Evolutionary conservation across 2,113 vertebrate species (phyloP).

Genomic region (Notiomystis cincta): DNA sequence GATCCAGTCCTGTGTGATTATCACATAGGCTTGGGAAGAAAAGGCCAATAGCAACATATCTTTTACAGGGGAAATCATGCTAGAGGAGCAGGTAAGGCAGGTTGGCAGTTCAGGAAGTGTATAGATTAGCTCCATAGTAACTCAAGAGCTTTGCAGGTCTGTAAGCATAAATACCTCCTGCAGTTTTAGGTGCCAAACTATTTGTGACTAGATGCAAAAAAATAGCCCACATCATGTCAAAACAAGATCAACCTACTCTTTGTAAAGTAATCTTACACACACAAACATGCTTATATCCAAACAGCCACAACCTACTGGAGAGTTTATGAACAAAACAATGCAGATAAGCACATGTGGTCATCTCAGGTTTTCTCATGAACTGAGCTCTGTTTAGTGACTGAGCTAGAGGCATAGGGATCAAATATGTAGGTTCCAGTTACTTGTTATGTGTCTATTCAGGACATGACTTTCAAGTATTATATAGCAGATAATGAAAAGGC

Average conservation of each 20-base stretch:
- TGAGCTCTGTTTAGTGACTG: not conserved
- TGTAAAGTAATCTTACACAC: not conserved
- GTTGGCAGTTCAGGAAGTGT: not conserved
- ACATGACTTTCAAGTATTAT: not conserved
- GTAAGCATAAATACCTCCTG: not conserved
- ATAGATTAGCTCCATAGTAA: not conserved
- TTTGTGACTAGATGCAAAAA: not conserved
- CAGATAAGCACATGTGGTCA: not conserved
- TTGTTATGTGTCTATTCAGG: constrained; percentile 1
- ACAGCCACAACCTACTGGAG: not conserved
- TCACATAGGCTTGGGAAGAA: not conserved
- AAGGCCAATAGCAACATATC: not conserved
- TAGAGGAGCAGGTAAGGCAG: not conserved
- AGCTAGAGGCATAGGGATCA: not conserved
- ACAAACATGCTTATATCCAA: not conserved
- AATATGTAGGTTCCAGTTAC: not conserved
- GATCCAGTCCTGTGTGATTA: not conserved
- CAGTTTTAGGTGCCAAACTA: not conserved
- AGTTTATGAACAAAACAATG: not conserved
- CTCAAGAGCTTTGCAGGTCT: not conserved
- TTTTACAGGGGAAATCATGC: not conserved
- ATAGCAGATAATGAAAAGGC: not conserved
- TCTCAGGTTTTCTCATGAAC: not conserved
- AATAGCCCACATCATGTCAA: not conserved
- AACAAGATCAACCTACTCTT: not conserved